Conservation (phyloP, 1,140 invertebrate species). For the Eumeta japonica region DNA sequence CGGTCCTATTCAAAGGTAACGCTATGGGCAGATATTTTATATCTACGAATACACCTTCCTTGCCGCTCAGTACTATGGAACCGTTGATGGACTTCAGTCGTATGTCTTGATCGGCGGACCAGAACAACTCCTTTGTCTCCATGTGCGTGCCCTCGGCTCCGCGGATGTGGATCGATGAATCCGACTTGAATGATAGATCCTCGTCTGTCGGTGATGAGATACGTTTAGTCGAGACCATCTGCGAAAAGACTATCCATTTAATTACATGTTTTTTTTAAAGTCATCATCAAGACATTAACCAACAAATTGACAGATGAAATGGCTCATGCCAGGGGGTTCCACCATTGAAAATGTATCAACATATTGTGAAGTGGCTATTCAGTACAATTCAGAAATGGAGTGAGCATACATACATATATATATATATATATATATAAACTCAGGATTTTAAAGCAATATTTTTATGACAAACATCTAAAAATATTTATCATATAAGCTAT, state of each 20-base stretch:
- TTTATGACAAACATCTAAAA: no score
- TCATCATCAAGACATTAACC: constrained; percentile 1
- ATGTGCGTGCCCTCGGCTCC: constrained; percentile 68
- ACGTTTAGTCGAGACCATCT: constrained; percentile 68
- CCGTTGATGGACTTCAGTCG: constrained; percentile 77
- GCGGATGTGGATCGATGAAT: constrained; percentile 57
- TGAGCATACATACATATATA: no score
- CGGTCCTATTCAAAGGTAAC: constrained; percentile 47
- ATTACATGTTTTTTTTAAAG: not conserved
- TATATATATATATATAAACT: no score
- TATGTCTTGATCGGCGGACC: constrained; percentile 77
- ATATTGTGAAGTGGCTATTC: no score
- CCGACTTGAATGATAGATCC: constrained; percentile 66
- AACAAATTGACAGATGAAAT: no score
- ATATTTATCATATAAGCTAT: no score
- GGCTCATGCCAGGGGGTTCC: no score
- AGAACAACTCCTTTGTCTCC: constrained; percentile 45
- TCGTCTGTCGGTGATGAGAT: constrained; percentile 72
- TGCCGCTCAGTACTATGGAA: constrained; percentile 69
- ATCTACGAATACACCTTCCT: constrained; percentile 71
- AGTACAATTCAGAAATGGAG: no score
- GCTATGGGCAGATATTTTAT: constrained; percentile 71
- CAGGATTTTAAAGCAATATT: no score
- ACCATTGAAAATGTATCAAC: no score
- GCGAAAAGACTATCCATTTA: constrained; percentile 15